Conservation (phyloP, 2,113 vertebrate species). For the Colaptes auratus region DNA sequence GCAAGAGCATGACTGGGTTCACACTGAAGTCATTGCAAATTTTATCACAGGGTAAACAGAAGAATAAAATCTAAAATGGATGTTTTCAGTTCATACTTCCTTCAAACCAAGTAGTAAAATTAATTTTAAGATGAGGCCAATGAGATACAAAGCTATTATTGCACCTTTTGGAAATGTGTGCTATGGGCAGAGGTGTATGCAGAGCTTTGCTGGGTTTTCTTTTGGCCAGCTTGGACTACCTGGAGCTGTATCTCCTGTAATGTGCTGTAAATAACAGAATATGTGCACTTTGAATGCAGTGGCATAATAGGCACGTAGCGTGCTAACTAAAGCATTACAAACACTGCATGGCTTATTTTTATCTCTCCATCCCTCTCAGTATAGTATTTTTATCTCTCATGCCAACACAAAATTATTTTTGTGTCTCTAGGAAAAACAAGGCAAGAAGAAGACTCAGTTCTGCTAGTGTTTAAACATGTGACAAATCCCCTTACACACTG, state of each 20-base stretch:
- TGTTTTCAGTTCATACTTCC: background rate
- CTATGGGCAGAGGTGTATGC: background rate
- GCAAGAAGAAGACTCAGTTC: background rate
- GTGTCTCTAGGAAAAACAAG: constrained; percentile 1
- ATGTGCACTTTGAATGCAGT: background rate
- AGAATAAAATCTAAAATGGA: background rate
- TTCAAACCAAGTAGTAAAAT: background rate
- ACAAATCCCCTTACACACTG: background rate
- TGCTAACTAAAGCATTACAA: constrained; percentile 26
- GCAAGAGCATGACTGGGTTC: background rate
- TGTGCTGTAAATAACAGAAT: background rate
- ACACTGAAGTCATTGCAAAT: background rate
- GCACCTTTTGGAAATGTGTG: background rate
- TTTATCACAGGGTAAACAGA: background rate
- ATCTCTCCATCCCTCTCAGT: background rate
- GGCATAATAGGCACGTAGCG: fast-evolving
- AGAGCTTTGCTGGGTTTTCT: background rate
- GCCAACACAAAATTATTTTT: constrained; percentile 29
- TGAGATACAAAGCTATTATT: background rate
- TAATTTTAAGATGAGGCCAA: background rate
- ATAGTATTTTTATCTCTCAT: constrained; percentile 29
- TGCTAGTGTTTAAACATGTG: background rate
- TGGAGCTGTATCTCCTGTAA: fast-evolving
- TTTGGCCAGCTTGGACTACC: background rate
- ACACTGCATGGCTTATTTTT: constrained; percentile 37